Evolutionary conservation across 2,888 invertebrate genomes (phyloP), one percentile per base, ranked within the genome.

Genomic region (Rapana venosa): DNA sequence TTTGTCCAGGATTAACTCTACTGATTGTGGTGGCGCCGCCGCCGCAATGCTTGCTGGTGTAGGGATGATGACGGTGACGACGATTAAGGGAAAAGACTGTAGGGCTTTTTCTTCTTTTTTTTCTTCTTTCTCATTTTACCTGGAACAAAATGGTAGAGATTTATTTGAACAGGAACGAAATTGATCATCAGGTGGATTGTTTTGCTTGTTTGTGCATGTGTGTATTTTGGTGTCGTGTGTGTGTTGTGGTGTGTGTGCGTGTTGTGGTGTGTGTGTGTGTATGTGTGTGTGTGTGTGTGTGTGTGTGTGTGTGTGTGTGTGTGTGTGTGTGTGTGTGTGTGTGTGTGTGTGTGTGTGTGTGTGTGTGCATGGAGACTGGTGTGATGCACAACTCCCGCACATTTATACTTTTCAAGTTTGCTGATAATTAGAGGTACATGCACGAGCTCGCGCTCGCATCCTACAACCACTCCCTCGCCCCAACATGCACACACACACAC

Each of bases 321-420:
- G 83, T 47, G 83, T 26, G 83, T 47, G 83, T 47, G 83, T 0
- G 83, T 83, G 83, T 47, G 83, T 83, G 83, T 83, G 83, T 35
- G 83, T 35, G 83, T 35, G 47, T 47, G 83, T 83, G 83, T 36
- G 56, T 13, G 47, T n/a, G 58, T 15, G 20, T 81, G 81, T 35
- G 81, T 35, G 81, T 81, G 81, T 81, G 81, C 32, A 35, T 79
- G 26, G 30, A 17, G 20, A 15, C n/a, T 30, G 15, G 5, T 79
- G 79, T 30, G 79, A 17, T 30, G 8, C 4, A 47, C 4, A 47
- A 47, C 47, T 30, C 26, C n/a, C n/a, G 79, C 30, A 79, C 32
- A 30, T 79, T 32, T 79, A 26, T 17, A 30, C 17, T n/a, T 32
- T n/a, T 26, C 13, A 15, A 13, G 77, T 17, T 61, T 13, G 17